These are phyloP conservation scores for Melanargia galathea DNA, from an alignment of 2,888 invertebrate genomes.

Conservation along the genomic window DNA sequence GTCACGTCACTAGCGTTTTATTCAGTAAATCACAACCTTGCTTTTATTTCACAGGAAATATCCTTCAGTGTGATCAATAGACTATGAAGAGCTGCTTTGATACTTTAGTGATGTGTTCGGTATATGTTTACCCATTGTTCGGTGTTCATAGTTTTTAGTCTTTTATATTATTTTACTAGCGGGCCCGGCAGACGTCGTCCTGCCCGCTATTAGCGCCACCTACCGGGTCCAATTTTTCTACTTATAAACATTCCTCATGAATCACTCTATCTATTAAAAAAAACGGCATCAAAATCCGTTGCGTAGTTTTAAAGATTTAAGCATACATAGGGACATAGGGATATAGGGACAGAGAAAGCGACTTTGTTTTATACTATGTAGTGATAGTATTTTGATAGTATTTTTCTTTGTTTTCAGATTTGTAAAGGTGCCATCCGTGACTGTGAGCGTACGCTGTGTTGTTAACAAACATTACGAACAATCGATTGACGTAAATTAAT, in stretches of 20 bases:
- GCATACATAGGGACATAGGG: too few species aligned
- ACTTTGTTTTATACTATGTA: neutral
- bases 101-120: slow-evolving; percentile 7
- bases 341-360: too few species aligned
- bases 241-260: too few species aligned
- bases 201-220: too few species aligned
- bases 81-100: slow-evolving; percentile 11
- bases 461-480: slow-evolving; percentile 41
- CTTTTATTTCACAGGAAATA: slow-evolving; percentile 22
- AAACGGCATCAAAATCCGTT: too few species aligned
- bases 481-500: slow-evolving; percentile 40
- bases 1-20: slow-evolving; percentile 26
- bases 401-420: slow-evolving; percentile 22
- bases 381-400: neutral
- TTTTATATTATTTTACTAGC: too few species aligned
- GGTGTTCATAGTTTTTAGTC: too few species aligned
- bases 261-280: too few species aligned
- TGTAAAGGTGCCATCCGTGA: slow-evolving; percentile 50
- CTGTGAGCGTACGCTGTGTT: slow-evolving; percentile 45
- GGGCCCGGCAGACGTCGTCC: too few species aligned
- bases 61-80: slow-evolving; percentile 17
- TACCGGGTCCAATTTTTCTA: too few species aligned
- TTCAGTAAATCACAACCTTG: slow-evolving; percentile 24
- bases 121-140: too few species aligned
- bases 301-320: too few species aligned